phyloP scores from a whole-genome alignment of 2,888 invertebrate species.

The Dryadula phaetusa region DNA sequence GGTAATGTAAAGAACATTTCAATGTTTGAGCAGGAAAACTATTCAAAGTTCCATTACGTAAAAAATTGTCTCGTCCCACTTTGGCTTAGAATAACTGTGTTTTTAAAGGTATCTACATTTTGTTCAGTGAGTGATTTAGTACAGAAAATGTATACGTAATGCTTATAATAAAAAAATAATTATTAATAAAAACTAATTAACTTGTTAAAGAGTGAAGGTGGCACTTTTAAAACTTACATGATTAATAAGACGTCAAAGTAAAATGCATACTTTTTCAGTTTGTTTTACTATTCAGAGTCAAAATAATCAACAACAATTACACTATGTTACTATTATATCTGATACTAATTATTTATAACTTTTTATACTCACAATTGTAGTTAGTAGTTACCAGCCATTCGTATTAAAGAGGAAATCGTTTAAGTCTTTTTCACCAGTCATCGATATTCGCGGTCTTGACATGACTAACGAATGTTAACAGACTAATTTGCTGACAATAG shows the following conservation, averaged over 20 bases:
- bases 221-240: no score
- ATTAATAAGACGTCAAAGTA: no score
- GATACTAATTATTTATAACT: no score
- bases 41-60: conserved; percentile 31
- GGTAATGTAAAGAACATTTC: conserved; percentile 25
- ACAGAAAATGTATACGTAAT: background rate
- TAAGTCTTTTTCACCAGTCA: conserved; percentile 10
- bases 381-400: background rate
- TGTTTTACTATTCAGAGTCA: no score
- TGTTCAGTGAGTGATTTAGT: background rate
- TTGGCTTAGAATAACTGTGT: background rate
- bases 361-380: no score
- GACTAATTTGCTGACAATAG: conserved; percentile 17
- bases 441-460: conserved; percentile 30
- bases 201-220: no score
- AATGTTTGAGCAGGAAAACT: conserved; percentile 27
- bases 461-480: conserved; percentile 4
- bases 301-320: no score
- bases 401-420: background rate
- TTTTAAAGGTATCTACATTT: background rate
- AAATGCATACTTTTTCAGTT: no score
- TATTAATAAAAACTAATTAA: no score
- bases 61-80: conserved; percentile 18
- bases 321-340: no score
- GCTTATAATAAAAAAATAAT: no score